Evolutionary conservation across 2,797 vertebrate genomes (phyloP).

Genomic region (Malurus leucopterus): DNA sequence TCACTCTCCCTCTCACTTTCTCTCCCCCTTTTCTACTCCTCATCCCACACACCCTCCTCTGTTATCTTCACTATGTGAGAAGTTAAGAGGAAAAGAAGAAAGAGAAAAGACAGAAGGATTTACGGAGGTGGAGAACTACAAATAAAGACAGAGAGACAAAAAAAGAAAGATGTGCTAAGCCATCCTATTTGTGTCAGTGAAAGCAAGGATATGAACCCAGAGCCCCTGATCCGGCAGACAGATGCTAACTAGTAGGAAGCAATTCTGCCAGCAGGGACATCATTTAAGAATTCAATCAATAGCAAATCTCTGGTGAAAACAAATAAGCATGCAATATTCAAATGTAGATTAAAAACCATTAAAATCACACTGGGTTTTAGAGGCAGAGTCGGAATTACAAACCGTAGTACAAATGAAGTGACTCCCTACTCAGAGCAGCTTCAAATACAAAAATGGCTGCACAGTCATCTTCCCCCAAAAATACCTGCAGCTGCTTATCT

Average conservation of each 20-base stretch:
- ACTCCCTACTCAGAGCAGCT: not conserved
- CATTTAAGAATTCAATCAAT: constrained; percentile 45
- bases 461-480: not conserved
- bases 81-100: constrained; percentile 39
- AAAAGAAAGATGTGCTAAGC: constrained; percentile 49
- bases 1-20: constrained; percentile 26
- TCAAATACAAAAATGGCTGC: not conserved
- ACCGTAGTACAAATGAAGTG: not conserved
- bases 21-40: constrained; percentile 29
- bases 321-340: constrained; percentile 43
- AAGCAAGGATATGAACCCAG: constrained; percentile 28
- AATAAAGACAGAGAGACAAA: constrained; percentile 40
- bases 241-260: constrained; percentile 46
- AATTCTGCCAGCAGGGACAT: constrained; percentile 38
- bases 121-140: constrained; percentile 43
- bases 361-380: constrained; percentile 33
- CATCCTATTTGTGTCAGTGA: constrained; percentile 44
- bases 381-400: not conserved
- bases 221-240: constrained; percentile 17
- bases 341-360: constrained; percentile 41
- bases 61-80: constrained; percentile 21
- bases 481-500: not conserved
- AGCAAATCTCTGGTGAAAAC: constrained; percentile 47
- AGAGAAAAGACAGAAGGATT: constrained; percentile 54
- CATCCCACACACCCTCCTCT: constrained; percentile 58